phyloP scores from a whole-genome alignment of 2,888 invertebrate species.

The Tiliacea aurago region DNA sequence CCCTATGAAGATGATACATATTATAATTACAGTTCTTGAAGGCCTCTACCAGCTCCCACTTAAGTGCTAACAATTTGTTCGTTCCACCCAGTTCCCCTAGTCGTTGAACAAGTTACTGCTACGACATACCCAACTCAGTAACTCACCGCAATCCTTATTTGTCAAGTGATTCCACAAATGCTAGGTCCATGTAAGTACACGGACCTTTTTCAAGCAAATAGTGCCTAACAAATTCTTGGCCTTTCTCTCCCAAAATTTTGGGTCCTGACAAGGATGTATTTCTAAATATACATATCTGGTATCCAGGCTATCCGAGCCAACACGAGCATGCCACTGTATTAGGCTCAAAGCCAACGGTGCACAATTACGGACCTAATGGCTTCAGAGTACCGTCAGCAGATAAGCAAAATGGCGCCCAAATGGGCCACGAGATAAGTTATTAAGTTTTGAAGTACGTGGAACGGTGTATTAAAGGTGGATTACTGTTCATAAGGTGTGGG shows the following conservation, averaged over 20 bases:
- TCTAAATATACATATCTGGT: constrained; percentile 56
- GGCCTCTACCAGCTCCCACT: background rate
- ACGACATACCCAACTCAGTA: constrained; percentile 35
- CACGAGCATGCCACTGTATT: constrained; percentile 70
- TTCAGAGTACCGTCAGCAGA: constrained; percentile 62
- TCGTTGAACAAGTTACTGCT: constrained; percentile 28
- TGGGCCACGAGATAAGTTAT: constrained; percentile 51
- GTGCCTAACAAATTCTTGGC: constrained; percentile 34
- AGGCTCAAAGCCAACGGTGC: constrained; percentile 77
- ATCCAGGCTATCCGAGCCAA: constrained; percentile 31
- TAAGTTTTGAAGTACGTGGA: constrained; percentile 37
- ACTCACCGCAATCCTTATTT: constrained; percentile 51
- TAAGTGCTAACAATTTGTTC: constrained; percentile 21
- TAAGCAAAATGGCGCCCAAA: constrained; percentile 56
- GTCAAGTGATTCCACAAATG: constrained; percentile 49
- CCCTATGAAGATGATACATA: background rate
- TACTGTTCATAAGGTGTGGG: constrained; percentile 1
- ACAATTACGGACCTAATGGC: constrained; percentile 75
- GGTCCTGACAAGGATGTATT: constrained; percentile 36
- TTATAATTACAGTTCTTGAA: constrained; percentile 15
- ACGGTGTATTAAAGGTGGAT: constrained; percentile 33
- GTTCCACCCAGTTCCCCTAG: background rate
- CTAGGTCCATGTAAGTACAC: constrained; percentile 20
- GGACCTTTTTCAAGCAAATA: constrained; percentile 47
- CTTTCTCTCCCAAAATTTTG: constrained; percentile 30